phyloP scores from a whole-genome alignment of 2,797 vertebrate species.

The Clarias pachynema region DNA sequence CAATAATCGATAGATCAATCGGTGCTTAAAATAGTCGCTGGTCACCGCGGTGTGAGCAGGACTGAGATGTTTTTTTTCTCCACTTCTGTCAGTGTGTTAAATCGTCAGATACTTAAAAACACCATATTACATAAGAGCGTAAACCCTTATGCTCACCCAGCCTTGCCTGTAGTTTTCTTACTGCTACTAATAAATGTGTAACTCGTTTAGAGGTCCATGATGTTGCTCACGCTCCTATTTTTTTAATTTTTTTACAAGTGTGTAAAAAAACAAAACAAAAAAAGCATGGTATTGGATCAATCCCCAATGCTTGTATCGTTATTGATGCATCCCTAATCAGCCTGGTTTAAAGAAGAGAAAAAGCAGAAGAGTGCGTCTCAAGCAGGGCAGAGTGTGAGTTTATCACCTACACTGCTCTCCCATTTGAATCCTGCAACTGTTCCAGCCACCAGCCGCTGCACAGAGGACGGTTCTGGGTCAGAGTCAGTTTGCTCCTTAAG shows the following conservation, averaged over 20 bases:
- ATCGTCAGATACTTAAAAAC: too few relatives aligned
- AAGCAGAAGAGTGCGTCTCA: constrained; percentile 44
- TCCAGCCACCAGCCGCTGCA: constrained; percentile 91
- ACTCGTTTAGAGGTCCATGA: too few relatives aligned
- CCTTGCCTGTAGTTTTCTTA: too few relatives aligned
- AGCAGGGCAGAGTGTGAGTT: constrained; percentile 62
- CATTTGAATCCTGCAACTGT: constrained; percentile 93
- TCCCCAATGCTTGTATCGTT: background rate
- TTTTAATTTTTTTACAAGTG: background rate
- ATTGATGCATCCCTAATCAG: background rate
- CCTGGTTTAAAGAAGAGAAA: background rate
- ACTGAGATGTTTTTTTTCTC: too few relatives aligned
- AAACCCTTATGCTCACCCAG: too few relatives aligned
- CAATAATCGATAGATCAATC: too few relatives aligned
- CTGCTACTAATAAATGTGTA: too few relatives aligned
- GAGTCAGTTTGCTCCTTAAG: constrained; percentile 92
- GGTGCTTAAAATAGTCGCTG: too few relatives aligned
- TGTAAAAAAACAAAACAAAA: background rate
- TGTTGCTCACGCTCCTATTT: too few relatives aligned
- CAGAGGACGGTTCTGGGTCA: constrained; percentile 92
- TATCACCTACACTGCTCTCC: constrained; percentile 87
- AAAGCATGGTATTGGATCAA: background rate
- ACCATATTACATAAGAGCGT: too few relatives aligned
- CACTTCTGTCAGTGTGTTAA: too few relatives aligned
- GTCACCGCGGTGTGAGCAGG: too few relatives aligned